Conservation (phyloP, 2,888 invertebrate species). For the Drosophila mimetica region DNA sequence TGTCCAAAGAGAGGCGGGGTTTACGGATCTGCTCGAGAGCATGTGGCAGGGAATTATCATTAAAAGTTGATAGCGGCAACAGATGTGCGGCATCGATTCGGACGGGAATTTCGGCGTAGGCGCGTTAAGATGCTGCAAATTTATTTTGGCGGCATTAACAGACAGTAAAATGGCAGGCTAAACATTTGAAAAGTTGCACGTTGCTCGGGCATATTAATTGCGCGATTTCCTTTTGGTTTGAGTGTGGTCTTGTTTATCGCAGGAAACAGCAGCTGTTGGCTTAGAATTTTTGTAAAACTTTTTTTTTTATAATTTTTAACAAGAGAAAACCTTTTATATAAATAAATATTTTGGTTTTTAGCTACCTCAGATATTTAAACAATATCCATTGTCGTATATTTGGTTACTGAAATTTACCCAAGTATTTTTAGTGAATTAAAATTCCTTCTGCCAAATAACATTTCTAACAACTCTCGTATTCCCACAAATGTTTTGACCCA, state of each 20-base stretch:
- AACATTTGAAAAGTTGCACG: constrained; percentile 60
- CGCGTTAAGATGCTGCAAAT: constrained; percentile 50
- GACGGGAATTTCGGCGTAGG: constrained; percentile 9
- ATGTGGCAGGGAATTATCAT: constrained; percentile 70
- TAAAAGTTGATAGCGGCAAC: constrained; percentile 72
- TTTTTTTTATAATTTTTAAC: too few relatives aligned
- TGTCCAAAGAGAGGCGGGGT: constrained; percentile 46
- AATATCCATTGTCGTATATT: too few relatives aligned
- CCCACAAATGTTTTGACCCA: not conserved
- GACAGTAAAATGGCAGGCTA: constrained; percentile 66
- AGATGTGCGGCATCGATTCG: constrained; percentile 72
- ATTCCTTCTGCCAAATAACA: not conserved
- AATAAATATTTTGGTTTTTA: too few relatives aligned
- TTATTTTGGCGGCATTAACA: constrained; percentile 72
- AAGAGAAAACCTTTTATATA: too few relatives aligned
- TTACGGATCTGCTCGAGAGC: constrained; percentile 28
- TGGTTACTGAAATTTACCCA: not conserved
- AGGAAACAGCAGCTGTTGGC: constrained; percentile 9
- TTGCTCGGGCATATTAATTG: constrained; percentile 67
- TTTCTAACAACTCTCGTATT: not conserved
- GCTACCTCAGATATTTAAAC: too few relatives aligned
- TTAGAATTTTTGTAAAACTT: not conserved
- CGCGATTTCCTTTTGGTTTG: constrained; percentile 14
- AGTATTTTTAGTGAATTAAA: not conserved
- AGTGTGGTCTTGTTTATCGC: constrained; percentile 13